phyloP scores from a whole-genome alignment of 2,113 vertebrate species.

The Chrysochloris asiatica region DNA sequence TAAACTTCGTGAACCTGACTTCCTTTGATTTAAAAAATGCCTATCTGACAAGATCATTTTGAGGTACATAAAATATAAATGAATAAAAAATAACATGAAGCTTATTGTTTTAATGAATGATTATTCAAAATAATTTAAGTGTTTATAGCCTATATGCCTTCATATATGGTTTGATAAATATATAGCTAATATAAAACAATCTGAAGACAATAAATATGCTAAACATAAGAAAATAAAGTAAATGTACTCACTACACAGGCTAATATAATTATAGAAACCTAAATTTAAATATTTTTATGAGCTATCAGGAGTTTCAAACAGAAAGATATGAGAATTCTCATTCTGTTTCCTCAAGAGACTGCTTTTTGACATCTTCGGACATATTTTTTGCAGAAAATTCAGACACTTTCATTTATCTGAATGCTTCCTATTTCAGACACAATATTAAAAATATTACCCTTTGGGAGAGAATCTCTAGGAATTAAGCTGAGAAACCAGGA shows the following conservation, averaged over 20 bases:
- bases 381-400: neutral
- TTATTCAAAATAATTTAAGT: conserved; percentile 25
- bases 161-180: neutral
- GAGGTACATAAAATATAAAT: neutral
- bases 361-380: neutral
- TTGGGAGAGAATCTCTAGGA: neutral
- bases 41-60: neutral
- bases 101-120: conserved; percentile 10
- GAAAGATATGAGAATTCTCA: too few relatives aligned
- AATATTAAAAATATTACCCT: neutral
- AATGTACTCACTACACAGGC: neutral
- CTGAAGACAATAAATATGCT: conserved; percentile 37
- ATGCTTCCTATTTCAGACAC: neutral
- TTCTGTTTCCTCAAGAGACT: neutral
- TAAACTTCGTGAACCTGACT: neutral
- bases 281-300: conserved; percentile 35
- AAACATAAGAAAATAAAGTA: neutral
- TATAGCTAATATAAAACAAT: neutral
- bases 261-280: neutral
- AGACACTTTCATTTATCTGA: neutral
- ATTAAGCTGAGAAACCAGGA: neutral
- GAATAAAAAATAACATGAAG: neutral
- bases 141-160: neutral
- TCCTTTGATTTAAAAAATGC: neutral
- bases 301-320: neutral